Conservation (phyloP, 2,888 invertebrate species). For the Argynnis bischoffii region DNA sequence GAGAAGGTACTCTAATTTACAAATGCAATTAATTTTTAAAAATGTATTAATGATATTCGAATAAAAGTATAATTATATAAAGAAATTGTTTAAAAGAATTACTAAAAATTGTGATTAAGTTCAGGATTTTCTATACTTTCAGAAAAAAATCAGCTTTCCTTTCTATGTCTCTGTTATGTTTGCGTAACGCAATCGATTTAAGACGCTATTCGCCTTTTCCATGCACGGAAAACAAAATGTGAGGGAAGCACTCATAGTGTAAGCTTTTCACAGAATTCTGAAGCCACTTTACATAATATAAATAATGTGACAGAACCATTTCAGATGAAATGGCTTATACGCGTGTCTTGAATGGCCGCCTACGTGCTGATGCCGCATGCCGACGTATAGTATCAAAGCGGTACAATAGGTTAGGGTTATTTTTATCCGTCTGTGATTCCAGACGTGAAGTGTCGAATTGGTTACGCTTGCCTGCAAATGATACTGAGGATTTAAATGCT, state of each 20-base stretch:
- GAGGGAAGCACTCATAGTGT: not conserved
- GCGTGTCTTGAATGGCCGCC: conserved; percentile 40
- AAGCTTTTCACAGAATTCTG: not conserved
- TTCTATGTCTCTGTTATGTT: no score
- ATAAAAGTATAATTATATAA: no score
- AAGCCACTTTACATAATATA: conserved; percentile 11
- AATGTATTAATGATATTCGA: no score
- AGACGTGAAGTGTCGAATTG: conserved; percentile 43
- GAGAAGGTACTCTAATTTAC: no score
- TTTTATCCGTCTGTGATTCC: conserved; percentile 66
- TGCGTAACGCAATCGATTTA: no score
- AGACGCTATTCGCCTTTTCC: no score
- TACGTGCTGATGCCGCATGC: conserved; percentile 44
- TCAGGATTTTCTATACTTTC: no score
- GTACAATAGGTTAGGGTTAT: conserved; percentile 73
- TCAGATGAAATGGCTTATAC: conserved; percentile 27
- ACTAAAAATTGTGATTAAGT: no score
- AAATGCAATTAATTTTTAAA: no score
- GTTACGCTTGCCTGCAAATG: not conserved
- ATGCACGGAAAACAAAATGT: not conserved
- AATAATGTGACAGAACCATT: conserved; percentile 25
- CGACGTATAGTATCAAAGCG: conserved; percentile 17
- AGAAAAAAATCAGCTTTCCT: no score
- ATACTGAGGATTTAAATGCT: not conserved
- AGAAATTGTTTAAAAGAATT: no score